Percentiles rank a stretch among this genome's conserved stretches.
phyloP scores from a whole-genome alignment of 2,888 invertebrate species.

The Pammene aurita region DNA sequence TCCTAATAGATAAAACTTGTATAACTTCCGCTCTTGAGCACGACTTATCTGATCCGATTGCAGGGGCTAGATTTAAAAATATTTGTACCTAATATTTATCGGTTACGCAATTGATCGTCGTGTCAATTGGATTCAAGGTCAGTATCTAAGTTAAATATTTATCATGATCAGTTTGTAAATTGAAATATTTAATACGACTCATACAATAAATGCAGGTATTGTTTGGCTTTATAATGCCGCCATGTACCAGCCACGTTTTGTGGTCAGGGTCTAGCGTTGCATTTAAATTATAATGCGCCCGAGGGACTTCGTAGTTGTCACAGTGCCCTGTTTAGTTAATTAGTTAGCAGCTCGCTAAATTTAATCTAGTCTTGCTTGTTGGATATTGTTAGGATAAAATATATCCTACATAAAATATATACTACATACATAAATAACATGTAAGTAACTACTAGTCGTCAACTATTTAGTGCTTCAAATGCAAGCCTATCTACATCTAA shows the following conservation, averaged over 20 bases:
- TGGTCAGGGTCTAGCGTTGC: constrained; percentile 3
- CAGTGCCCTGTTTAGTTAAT: constrained; percentile 22
- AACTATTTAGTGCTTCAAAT: no score
- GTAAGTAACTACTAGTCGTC: no score
- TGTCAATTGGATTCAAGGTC: no score
- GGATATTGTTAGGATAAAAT: not conserved
- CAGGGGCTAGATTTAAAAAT: not conserved
- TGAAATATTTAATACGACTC: no score
- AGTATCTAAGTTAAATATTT: no score
- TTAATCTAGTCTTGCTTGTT: constrained; percentile 19
- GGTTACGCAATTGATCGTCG: no score
- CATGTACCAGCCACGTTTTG: constrained; percentile 10
- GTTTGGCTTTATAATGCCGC: not conserved
- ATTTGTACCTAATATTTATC: not conserved
- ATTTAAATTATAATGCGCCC: constrained; percentile 21
- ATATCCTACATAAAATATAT: no score
- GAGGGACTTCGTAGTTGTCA: constrained; percentile 29
- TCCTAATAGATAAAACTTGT: constrained; percentile 1
- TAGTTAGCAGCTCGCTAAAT: constrained; percentile 19
- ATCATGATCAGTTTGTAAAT: no score
- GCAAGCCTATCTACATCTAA: no score
- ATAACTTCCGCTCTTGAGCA: constrained; percentile 1
- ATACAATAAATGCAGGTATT: no score
- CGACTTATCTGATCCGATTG: not conserved
- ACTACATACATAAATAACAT: no score